Base-by-base conservation (phyloP, 2,797 vertebrate genomes). In the Cephalopachus bancanus region DNA sequence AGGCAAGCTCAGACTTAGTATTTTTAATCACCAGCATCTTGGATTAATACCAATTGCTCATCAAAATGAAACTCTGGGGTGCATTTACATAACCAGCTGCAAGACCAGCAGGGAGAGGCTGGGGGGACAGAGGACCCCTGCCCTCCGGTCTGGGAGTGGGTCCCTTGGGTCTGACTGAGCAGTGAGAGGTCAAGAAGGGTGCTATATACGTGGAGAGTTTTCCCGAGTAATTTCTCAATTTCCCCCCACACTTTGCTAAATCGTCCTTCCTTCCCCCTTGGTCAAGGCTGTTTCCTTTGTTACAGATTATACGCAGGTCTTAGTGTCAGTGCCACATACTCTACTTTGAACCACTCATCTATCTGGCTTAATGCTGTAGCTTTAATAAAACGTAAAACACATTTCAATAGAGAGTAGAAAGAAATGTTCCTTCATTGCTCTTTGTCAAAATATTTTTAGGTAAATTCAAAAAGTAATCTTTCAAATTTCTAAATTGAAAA, bases 1-100 rank as follows among this genome's bases (percentile, higher is more conserved):
- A 97, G 85, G 90, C 65, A 71, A 97, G 86, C 26, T 84, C 83
- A 65, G 69, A 10, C 59, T 83, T 91, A 80, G 7, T 91, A 75
- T 75, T 69, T 80, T 87, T 95, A 80, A 37, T 83, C 71, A 75
- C 49, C 59, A 93, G 5, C 60, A 78, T 93, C 64, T 95, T 91
- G 37, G 55, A 90, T 91, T 95, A 79, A 80, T 74, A 92, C 69
- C 76, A 84, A 72, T 14, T 75, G 33, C 62, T 86, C 44, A 72
- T 69, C 75, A 84, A 80, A 85, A 87, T 28, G 64, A 93, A 94
- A 19, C 55, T 94, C 74, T 80, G 37, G 79, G 55, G 55, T 37
- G 7, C 17, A 57, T 69, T 84, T 84, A 74, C 10, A 67, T 28
- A 76, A 91, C 14, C 49, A 75, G 84, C 44, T 44, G 30, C n/a